These are phyloP conservation scores for Brassicogethes aeneus DNA, from an alignment of 2,888 invertebrate genomes.

Conservation along the genomic window DNA sequence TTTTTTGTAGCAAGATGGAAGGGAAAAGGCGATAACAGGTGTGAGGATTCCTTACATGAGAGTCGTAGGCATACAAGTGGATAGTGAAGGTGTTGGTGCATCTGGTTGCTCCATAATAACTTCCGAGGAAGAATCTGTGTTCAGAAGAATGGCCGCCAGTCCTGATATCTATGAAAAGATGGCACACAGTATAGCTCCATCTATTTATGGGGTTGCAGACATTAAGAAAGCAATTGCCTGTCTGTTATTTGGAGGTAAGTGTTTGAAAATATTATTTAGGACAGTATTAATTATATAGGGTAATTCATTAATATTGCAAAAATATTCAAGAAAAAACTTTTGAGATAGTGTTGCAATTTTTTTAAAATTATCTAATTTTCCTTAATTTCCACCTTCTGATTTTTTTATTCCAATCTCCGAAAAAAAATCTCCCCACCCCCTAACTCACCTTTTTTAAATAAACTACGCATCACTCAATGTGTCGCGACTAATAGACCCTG, in stretches of 20 bases:
- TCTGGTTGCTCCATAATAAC: slow-evolving; percentile 50
- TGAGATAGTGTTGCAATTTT: background rate
- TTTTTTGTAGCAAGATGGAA: slow-evolving; percentile 50
- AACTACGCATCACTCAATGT: too few relatives aligned
- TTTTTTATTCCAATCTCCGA: too few relatives aligned
- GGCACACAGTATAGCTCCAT: slow-evolving; percentile 88
- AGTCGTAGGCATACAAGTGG: slow-evolving; percentile 85
- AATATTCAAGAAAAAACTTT: too few relatives aligned
- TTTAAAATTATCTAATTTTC: too few relatives aligned
- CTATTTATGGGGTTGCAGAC: slow-evolving; percentile 88
- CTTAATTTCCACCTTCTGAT: background rate
- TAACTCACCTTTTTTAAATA: too few relatives aligned
- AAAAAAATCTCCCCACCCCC: too few relatives aligned
- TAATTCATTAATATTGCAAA: too few relatives aligned
- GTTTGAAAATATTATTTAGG: background rate
- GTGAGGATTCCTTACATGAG: slow-evolving; percentile 91
- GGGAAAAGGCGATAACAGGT: slow-evolving; percentile 76
- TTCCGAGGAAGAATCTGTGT: slow-evolving; percentile 70
- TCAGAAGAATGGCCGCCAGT: slow-evolving; percentile 73
- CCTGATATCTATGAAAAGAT: slow-evolving; percentile 84
- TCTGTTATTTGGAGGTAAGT: slow-evolving; percentile 80
- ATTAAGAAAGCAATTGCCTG: slow-evolving; percentile 97
- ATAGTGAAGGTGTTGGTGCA: slow-evolving; percentile 66
- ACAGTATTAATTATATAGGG: too few relatives aligned
- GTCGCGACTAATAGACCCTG: too few relatives aligned